Percentiles rank a stretch among this genome's conserved stretches.
These are phyloP conservation scores for Drosophila takahashii DNA, from an alignment of 1,140 invertebrate genomes.

Conservation along the genomic window DNA sequence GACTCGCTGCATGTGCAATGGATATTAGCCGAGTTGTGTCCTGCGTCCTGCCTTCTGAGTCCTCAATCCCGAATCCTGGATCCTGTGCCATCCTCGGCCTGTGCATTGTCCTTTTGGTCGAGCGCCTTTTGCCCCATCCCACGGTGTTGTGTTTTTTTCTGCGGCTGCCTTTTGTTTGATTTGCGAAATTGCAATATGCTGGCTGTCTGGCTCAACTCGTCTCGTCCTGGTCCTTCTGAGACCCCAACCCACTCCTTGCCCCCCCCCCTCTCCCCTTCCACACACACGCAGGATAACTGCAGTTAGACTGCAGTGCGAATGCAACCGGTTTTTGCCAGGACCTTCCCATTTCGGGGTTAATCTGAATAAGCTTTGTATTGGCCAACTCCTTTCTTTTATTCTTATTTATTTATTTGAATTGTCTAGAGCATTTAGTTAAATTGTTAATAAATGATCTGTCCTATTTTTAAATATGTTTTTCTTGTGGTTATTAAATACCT, in stretches of 20 bases:
- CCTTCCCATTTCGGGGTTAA: conserved; percentile 11
- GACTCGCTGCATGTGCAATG: conserved; percentile 71
- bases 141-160: conserved; percentile 42
- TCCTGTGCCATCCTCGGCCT: conserved; percentile 67
- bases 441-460: neutral
- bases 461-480: too few species aligned
- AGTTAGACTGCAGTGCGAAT: conserved; percentile 63
- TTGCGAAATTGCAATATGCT: conserved; percentile 82
- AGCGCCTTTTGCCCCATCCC: conserved; percentile 41
- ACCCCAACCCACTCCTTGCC: neutral
- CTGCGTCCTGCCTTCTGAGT: conserved; percentile 22
- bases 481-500: too few species aligned
- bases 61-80: conserved; percentile 18
- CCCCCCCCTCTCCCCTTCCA: neutral
- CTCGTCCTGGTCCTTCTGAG: conserved; percentile 25
- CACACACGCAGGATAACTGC: conserved; percentile 61
- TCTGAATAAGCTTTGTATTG: neutral
- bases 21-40: conserved; percentile 69
- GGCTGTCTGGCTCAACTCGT: conserved; percentile 44
- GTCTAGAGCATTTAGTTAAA: neutral
- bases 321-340: conserved; percentile 15
- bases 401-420: conserved; percentile 3
- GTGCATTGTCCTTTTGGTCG: conserved; percentile 79
- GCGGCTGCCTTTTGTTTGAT: conserved; percentile 76
- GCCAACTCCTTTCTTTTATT: neutral